Evolutionary conservation across 1,140 invertebrate genomes (phyloP).

Genomic region (Pogonus chalceus): DNA sequence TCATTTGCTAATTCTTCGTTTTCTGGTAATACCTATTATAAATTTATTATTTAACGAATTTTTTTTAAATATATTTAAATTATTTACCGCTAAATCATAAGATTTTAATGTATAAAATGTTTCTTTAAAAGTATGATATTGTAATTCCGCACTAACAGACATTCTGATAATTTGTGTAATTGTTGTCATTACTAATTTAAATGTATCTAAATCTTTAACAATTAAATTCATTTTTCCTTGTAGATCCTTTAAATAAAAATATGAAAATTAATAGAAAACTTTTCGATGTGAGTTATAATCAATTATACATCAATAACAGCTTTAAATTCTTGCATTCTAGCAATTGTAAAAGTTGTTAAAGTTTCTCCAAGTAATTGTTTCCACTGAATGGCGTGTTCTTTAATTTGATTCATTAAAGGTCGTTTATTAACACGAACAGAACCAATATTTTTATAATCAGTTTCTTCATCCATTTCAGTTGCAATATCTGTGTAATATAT

Average conservation of each 20-base stretch:
- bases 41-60: slow-evolving; percentile 33
- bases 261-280: slow-evolving; percentile 13
- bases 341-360: slow-evolving; percentile 45
- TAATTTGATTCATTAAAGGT: slow-evolving; percentile 51
- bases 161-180: slow-evolving; percentile 63
- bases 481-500: slow-evolving; percentile 69
- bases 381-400: slow-evolving; percentile 59
- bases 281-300: slow-evolving; percentile 28
- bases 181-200: slow-evolving; percentile 74
- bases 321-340: slow-evolving; percentile 52
- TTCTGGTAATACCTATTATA: slow-evolving; percentile 34
- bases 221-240: slow-evolving; percentile 53
- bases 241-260: slow-evolving; percentile 36
- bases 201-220: slow-evolving; percentile 64
- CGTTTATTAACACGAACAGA: slow-evolving; percentile 58
- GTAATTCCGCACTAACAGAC: slow-evolving; percentile 63
- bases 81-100: slow-evolving; percentile 43
- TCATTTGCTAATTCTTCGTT: slow-evolving; percentile 47
- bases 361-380: slow-evolving; percentile 52
- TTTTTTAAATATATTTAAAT: slow-evolving; percentile 22
- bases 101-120: slow-evolving; percentile 46
- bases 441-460: slow-evolving; percentile 47
- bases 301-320: slow-evolving; percentile 43
- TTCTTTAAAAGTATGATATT: slow-evolving; percentile 56
- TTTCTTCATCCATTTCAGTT: slow-evolving; percentile 52